Base-by-base conservation (phyloP, 1,140 invertebrate genomes). In the Ostrea denselamellosa region DNA sequence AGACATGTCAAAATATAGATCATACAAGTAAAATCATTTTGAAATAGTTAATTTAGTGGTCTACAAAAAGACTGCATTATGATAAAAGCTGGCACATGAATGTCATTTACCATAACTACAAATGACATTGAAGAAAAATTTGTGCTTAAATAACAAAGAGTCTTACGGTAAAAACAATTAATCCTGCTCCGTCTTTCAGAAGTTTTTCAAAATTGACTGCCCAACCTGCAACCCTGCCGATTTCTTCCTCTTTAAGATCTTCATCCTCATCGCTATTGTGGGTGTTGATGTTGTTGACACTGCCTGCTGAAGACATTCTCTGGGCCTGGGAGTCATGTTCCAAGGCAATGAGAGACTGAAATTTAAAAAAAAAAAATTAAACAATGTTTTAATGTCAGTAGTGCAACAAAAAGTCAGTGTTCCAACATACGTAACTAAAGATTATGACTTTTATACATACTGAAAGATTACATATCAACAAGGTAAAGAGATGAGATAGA, bases 121-220 rank as follows among this genome's bases (percentile, higher is more conserved):
- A 2, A 44, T 1, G 34, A 44, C 5, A 44, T 44, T 5, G 5
- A 44, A 44, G 34, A 44, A 44, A 44, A 25, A 53, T 44, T 14
- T 77, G 10, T 62, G 8, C 58, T 12, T 62, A n/a, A 62, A 34
- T 34, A 4, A 12, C 4, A 28, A 62, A 77, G 19, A 89, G 25
- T 96, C 96, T 97, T 95, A 98, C 97, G 51, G 97, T 97, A 95
- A 99, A 99, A 34, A 97, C 97, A 92, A 97, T 97, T 19, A 98
- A 95, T 44, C 98, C 98, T 53, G 96, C 96, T 1, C 96, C 96
- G 96, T 99, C 98, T 71, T 97, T 96, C 68, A 99, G 95, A 88
- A 99, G 96, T 92, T 98, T 97, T 93, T 99, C 98, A 94, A 99
- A 98, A 56, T 97, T 97, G 5, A 96, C 96, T 0, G 98, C 97